Base-by-base conservation (phyloP, 1,140 invertebrate genomes). In the Bombus vancouverensis region DNA sequence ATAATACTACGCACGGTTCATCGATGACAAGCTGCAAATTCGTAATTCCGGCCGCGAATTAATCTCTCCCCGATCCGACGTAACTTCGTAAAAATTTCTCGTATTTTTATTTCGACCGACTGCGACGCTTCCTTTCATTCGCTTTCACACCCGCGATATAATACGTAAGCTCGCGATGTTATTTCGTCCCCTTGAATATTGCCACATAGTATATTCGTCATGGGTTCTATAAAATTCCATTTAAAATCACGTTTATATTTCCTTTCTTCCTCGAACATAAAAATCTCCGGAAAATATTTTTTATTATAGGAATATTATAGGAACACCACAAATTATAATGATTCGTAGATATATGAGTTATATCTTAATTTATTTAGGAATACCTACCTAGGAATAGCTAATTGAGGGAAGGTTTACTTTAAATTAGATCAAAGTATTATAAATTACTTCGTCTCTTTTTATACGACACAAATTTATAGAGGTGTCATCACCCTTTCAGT, bases 111-210 rank as follows among this genome's bases (percentile, higher is more conserved):
- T 72, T 39, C 34, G 28, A 25, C 44, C 28, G 44, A 15, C 73
- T 32, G 12, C 32, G 59, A 62, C 32, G 44, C 65, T 37, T 81
- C 72, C 68, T 42, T 72, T 66, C 28, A 77, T 87, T 82, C 84
- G 84, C 85, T 87, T 85, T 85, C 80, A 87, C 89, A 85, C 70
- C 44, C 72, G 59, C 71, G 78, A 75, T 68, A 80, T 84, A 79
- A 71, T 87, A 83, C 72, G 62, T 34, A 18, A 39, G 1, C 10
- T 1, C 22, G 22, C 10, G 79, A 83, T 76, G 62, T 85, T 89
- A 89, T 85, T 82, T 42, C 78, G 62, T 76, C 73, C 79, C 34
- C 47, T 39, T 39, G 68, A 70, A 37, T 22, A 70, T 39, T 39
- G 37, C 68, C 68, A 12, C 8, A 18, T 53, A 22, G 18, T 53